A percentile compares a stretch with the other conserved stretches of the same genome.
phyloP scores from a whole-genome alignment of 2,888 invertebrate genomes.

The Cantharis rufa region DNA sequence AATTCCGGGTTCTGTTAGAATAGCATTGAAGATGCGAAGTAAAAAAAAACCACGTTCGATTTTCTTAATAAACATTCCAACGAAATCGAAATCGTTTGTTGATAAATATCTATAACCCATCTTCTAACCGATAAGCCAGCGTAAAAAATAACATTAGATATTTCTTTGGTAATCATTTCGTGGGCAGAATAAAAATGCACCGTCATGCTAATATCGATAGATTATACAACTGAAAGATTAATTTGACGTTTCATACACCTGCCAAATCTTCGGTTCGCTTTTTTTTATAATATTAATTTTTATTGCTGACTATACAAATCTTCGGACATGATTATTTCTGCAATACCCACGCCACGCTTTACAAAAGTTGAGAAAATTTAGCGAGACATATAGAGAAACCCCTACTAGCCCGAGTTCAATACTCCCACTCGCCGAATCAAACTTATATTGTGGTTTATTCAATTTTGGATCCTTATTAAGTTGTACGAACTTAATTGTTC shows the following conservation, averaged over 20 bases:
- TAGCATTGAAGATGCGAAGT: not conserved
- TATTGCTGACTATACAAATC: not conserved
- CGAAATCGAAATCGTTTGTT: not conserved
- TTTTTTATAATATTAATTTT: not conserved
- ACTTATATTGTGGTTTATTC: not conserved
- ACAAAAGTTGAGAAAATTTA: not conserved
- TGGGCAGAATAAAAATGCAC: slow-evolving; percentile 1
- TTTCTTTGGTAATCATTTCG: not conserved
- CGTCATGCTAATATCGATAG: slow-evolving; percentile 1
- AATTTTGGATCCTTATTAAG: not conserved
- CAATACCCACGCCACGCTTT: not conserved
- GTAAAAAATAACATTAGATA: not conserved
- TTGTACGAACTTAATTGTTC: not conserved
- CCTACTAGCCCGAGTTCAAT: not conserved
- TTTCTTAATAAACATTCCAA: not conserved
- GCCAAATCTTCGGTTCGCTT: not conserved
- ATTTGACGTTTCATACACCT: not conserved
- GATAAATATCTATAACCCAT: not conserved
- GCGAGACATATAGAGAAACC: not conserved
- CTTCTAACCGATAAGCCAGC: not conserved
- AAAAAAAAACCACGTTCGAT: not conserved
- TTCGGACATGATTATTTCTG: not conserved
- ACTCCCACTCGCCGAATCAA: not conserved
- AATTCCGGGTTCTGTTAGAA: not conserved
- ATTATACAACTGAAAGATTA: not conserved